Percentiles rank a stretch among this genome's conserved stretches.
These are phyloP conservation scores for Megaceryle maxima DNA, from an alignment of 2,113 vertebrate genomes.

Conservation along the genomic window DNA sequence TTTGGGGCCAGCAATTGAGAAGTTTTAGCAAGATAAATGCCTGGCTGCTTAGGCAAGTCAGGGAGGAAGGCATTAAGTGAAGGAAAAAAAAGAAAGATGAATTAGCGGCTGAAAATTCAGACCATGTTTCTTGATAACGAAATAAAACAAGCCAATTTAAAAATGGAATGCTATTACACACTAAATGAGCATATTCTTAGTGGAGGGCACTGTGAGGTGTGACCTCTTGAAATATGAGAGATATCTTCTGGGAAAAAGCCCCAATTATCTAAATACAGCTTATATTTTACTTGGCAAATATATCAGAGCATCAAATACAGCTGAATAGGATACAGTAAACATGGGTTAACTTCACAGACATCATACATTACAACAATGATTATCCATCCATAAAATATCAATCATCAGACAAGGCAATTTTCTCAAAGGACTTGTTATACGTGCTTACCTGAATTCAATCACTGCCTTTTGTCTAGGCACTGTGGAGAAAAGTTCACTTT, in stretches of 20 bases:
- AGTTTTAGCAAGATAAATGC: background rate
- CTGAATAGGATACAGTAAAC: background rate
- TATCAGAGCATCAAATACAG: background rate
- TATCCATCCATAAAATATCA: background rate
- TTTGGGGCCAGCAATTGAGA: background rate
- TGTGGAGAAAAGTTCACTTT: constrained; percentile 85
- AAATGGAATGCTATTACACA: background rate
- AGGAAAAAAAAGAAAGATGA: background rate
- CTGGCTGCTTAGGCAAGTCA: background rate
- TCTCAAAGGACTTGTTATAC: background rate
- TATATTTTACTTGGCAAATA: background rate
- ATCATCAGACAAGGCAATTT: background rate
- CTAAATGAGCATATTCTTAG: background rate
- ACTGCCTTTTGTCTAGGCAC: constrained; percentile 77
- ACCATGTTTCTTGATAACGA: background rate
- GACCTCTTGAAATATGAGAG: background rate
- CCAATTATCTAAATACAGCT: background rate
- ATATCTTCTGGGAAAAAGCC: background rate
- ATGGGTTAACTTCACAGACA: background rate
- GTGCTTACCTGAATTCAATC: constrained; percentile 89
- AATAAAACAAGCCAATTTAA: background rate
- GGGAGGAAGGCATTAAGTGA: background rate
- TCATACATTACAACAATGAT: background rate
- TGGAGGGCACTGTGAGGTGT: background rate
- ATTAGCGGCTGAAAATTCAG: background rate